Base-by-base conservation (phyloP, 1,140 invertebrate genomes). In the Microplitis mediator region DNA sequence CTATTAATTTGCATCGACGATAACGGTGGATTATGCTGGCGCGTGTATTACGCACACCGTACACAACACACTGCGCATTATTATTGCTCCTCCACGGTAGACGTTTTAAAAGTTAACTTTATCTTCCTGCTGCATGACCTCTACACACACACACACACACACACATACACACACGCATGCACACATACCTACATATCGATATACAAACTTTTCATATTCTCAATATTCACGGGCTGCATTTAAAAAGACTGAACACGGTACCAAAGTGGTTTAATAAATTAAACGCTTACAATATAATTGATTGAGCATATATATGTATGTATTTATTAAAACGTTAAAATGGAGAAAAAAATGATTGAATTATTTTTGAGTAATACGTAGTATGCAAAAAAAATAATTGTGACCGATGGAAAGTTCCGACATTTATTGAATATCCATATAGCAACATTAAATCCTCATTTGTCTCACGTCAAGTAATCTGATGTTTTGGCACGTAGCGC, bases 401-500 rank as follows among this genome's bases (percentile, higher is more conserved):
- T 45, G 39, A 45, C 39, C 3, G 6, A 6, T 11, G 39, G 39
- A 45, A 45, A 45, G 39, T 45, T 45, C 8, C 39, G 39, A 45
- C 8, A 45, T 45, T 45, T 45, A 45, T 14, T 45, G 50, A 54
- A 56, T 35, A 61, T 35, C 61, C 52, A 45, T 69, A 60, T 58
- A 52, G 23, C 16, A 54, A 45, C 32, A 63, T 61, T 51, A 45
- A 45, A 61, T 56, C 63, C 61, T 63, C 70, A 45, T 69, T 74
- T 70, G 72, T 74, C 72, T 74, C 64, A 39, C 35, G 50, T 51
- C 65, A 75, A 51, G 74, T 71, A 74, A 80, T 77, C 32, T 77
- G 76, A 67, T 74, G 76, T 81, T 81, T 81, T 76, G 74, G 74
- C 80, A 81, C 78, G 79, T 81, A 81, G 76, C 58, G 72, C 73